phyloP scores from a whole-genome alignment of 2,113 vertebrate species.

The Coreoperca whiteheadi region DNA sequence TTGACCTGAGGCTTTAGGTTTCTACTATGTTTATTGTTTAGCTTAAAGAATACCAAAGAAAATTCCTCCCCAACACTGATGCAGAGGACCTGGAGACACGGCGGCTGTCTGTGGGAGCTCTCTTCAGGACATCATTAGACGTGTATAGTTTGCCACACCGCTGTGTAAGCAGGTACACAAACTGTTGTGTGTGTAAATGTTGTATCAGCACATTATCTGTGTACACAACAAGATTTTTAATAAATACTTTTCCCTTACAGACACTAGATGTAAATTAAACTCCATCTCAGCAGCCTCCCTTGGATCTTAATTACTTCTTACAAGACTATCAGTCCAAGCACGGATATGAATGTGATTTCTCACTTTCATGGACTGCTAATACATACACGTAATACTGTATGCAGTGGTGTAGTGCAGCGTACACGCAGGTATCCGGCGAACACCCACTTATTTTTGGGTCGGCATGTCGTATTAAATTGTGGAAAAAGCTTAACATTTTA shows the following conservation, averaged over 20 bases:
- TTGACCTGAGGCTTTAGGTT: no score
- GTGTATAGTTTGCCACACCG: not conserved
- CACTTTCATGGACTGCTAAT: not conserved
- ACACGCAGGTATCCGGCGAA: no score
- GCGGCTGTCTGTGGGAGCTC: not conserved
- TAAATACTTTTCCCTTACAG: not conserved
- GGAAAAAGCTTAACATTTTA: no score
- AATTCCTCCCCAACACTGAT: no score
- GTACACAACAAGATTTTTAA: not conserved
- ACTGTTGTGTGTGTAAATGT: constrained; percentile 8
- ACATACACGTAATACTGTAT: not conserved
- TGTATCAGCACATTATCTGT: constrained; percentile 2
- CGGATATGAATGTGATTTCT: not conserved
- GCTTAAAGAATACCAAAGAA: no score
- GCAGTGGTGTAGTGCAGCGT: no score
- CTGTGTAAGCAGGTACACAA: not conserved
- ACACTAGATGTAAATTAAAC: constrained; percentile 12
- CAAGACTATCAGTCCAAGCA: not conserved
- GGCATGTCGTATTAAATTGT: no score
- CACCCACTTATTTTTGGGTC: no score
- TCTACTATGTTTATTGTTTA: no score
- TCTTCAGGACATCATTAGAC: not conserved
- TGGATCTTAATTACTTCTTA: not conserved
- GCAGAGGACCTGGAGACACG: not conserved
- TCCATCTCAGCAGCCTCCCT: not conserved